phyloP scores from a whole-genome alignment of 2,888 invertebrate genomes.

The Spilarctia lutea region DNA sequence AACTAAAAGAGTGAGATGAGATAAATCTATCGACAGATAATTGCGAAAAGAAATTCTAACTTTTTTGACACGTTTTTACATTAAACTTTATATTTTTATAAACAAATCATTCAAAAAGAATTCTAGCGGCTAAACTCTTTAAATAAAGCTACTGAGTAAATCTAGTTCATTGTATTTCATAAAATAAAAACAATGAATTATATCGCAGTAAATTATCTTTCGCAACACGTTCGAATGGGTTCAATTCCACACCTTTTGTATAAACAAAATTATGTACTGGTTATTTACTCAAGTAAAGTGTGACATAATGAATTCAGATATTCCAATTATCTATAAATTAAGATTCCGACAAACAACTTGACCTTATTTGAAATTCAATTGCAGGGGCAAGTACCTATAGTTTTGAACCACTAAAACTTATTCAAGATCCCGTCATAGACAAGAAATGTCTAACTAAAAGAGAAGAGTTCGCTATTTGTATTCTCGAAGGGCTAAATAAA shows the following conservation, averaged over 20 bases:
- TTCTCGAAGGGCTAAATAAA: background rate
- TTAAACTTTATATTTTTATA: no score
- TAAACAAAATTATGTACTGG: background rate
- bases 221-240: slow-evolving; percentile 6
- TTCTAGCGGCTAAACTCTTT: no score
- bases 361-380: slow-evolving; percentile 63
- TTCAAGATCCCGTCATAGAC: slow-evolving; percentile 23
- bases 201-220: background rate
- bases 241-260: slow-evolving; percentile 10
- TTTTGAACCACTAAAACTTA: slow-evolving; percentile 54
- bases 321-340: slow-evolving; percentile 23
- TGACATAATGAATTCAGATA: background rate
- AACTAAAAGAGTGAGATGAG: background rate
- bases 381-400: slow-evolving; percentile 55
- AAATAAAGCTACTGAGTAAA: no score
- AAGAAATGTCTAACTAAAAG: slow-evolving; percentile 10
- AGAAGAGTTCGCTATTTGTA: slow-evolving; percentile 1
- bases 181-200: background rate
- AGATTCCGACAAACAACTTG: slow-evolving; percentile 30
- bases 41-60: no score
- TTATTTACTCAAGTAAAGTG: slow-evolving; percentile 19
- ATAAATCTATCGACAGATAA: no score
- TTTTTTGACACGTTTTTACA: no score
- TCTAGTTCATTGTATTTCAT: background rate
- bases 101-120: no score